These are phyloP conservation scores for Lophotis ruficrista DNA, from an alignment of 2,113 vertebrate species.

Conservation along the genomic window DNA sequence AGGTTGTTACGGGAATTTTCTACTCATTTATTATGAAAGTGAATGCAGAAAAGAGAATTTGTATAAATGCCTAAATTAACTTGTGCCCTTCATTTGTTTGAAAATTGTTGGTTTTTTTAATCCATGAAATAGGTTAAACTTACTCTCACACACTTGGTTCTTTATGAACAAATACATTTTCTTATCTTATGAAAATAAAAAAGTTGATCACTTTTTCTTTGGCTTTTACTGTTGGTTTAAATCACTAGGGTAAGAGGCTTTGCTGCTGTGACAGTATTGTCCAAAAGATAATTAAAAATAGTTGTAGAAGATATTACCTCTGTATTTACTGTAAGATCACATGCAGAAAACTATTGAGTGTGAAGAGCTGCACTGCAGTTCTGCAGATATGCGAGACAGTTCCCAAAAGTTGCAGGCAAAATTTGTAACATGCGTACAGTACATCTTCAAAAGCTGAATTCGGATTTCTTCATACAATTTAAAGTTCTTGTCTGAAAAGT, in stretches of 20 bases:
- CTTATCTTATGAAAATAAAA: neutral
- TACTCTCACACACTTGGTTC: neutral
- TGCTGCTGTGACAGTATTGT: neutral
- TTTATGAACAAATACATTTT: neutral
- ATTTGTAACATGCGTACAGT: neutral
- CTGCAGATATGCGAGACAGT: neutral
- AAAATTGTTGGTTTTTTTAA: neutral
- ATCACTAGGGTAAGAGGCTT: neutral
- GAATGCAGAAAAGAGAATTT: conserved; percentile 3
- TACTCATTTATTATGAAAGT: conserved; percentile 34
- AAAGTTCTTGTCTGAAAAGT: neutral
- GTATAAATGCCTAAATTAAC: neutral
- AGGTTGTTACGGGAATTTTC: conserved; percentile 40
- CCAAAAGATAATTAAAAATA: neutral
- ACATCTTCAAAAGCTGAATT: neutral
- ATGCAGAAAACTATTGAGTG: neutral
- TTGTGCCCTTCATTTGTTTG: neutral
- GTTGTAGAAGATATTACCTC: neutral
- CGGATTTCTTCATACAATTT: neutral
- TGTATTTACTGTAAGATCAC: neutral
- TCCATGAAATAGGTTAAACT: neutral
- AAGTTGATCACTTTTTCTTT: neutral
- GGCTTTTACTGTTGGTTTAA: neutral
- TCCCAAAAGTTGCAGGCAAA: neutral
- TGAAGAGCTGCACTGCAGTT: neutral